Percentiles rank a stretch among this genome's conserved stretches.
Conservation (phyloP, 2,797 vertebrate species). For the Helostoma temminkii region DNA sequence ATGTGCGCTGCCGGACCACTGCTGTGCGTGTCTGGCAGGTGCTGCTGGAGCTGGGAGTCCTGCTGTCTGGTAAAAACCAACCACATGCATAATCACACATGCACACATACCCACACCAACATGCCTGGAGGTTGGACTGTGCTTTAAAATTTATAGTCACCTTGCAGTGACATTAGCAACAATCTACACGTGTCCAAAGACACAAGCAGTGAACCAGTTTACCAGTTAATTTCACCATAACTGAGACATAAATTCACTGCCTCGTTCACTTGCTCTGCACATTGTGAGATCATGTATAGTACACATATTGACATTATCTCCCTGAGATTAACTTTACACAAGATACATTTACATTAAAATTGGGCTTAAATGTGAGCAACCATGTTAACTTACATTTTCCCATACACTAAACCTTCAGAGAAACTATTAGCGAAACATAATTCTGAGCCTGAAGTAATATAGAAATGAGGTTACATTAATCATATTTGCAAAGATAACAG, state of each 20-base stretch:
- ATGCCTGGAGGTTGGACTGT: constrained; percentile 11
- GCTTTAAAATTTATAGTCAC: constrained; percentile 33
- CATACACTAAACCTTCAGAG: not conserved
- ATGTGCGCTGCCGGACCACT: constrained; percentile 91
- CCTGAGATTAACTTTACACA: constrained; percentile 1
- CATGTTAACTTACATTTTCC: constrained; percentile 1
- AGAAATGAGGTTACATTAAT: not conserved
- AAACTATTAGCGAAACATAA: constrained; percentile 1
- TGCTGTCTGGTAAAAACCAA: constrained; percentile 89
- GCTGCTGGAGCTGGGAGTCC: constrained; percentile 94
- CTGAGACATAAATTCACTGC: constrained; percentile 18
- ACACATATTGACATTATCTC: not conserved
- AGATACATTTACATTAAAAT: not conserved
- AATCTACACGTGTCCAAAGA: constrained; percentile 27
- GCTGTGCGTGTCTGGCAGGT: constrained; percentile 95
- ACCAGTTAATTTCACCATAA: constrained; percentile 14
- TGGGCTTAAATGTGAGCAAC: constrained; percentile 1
- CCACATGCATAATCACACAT: constrained; percentile 8
- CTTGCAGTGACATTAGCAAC: constrained; percentile 31
- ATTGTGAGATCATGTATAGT: constrained; percentile 11
- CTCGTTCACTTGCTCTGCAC: constrained; percentile 18
- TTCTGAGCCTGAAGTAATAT: not conserved
- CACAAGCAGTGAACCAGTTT: constrained; percentile 1
- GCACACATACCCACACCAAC: constrained; percentile 2
- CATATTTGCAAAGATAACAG: constrained; percentile 5